These are phyloP conservation scores for Crocidura indochinensis DNA, from an alignment of 2,797 vertebrate genomes.

Conservation along the genomic window DNA sequence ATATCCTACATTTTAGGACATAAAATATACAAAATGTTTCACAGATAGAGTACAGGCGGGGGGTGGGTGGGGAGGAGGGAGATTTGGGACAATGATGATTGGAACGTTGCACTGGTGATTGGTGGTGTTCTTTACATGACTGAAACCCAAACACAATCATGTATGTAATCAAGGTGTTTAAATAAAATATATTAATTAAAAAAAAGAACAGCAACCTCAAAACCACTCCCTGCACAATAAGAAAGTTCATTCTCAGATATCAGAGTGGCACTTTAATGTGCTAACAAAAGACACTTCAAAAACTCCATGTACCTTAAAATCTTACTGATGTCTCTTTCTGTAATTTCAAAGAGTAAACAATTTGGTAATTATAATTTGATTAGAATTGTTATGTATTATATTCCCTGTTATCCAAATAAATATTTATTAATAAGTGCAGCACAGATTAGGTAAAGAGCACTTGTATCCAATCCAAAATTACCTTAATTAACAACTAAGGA, in stretches of 20 bases:
- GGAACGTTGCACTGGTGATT: no score
- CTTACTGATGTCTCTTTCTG: neutral
- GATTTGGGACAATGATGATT: no score
- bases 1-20: neutral
- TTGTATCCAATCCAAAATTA: neutral
- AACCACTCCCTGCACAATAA: neutral
- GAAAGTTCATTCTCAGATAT: neutral
- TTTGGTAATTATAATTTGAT: neutral
- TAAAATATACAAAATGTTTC: neutral
- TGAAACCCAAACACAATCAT: no score
- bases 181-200: no score
- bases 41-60: no score
- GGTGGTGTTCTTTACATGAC: no score
- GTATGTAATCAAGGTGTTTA: no score
- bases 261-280: neutral
- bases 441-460: constrained; percentile 22
- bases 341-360: neutral
- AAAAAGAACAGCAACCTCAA: neutral
- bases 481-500: constrained; percentile 14
- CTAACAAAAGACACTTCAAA: neutral
- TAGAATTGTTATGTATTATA: neutral
- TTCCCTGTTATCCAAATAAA: neutral
- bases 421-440: neutral
- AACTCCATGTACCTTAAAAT: neutral
- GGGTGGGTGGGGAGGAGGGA: no score